These are phyloP conservation scores for Stigmatopora nigra DNA, from an alignment of 2,113 vertebrate species.

Conservation along the genomic window DNA sequence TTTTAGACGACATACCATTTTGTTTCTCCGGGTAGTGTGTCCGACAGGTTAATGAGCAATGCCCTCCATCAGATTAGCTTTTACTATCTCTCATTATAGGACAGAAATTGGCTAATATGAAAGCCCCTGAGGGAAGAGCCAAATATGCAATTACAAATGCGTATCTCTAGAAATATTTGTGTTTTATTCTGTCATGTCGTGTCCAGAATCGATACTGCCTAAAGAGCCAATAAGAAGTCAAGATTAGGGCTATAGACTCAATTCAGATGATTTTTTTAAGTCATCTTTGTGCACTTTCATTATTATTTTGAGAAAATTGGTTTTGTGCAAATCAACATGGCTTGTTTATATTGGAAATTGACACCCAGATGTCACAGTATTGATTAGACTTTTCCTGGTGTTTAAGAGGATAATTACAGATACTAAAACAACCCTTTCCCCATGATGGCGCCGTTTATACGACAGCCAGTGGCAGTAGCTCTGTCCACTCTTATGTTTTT, in stretches of 20 bases:
- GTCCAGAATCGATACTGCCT: conserved; percentile 50
- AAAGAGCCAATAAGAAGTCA: conserved; percentile 44
- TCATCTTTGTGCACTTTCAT: conserved; percentile 42
- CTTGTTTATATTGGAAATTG: conserved; percentile 24
- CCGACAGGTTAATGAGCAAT: conserved; percentile 56
- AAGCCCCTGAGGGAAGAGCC: conserved; percentile 17
- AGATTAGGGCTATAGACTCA: conserved; percentile 36
- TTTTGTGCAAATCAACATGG: conserved; percentile 31
- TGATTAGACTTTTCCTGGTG: conserved; percentile 27
- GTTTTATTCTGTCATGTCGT: conserved; percentile 38
- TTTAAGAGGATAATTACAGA: conserved; percentile 10
- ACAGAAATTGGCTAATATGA: conserved; percentile 24
- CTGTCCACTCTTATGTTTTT: no score
- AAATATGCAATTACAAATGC: conserved; percentile 11
- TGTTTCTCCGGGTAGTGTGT: conserved; percentile 26
- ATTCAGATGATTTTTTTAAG: conserved; percentile 52
- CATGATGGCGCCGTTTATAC: no score
- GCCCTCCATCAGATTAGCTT: conserved; percentile 55
- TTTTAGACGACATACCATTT: conserved; percentile 28
- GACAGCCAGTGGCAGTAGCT: no score
- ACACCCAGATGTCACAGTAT: conserved; percentile 30
- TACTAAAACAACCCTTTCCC: conserved; percentile 7
- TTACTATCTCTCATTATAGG: conserved; percentile 59
- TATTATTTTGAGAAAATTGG: conserved; percentile 56
- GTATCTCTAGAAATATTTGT: conserved; percentile 9